These are phyloP conservation scores for Ophiothrix spiculata DNA, from an alignment of 35 echinoderm and acorn worm species.

Conservation along the genomic window DNA sequence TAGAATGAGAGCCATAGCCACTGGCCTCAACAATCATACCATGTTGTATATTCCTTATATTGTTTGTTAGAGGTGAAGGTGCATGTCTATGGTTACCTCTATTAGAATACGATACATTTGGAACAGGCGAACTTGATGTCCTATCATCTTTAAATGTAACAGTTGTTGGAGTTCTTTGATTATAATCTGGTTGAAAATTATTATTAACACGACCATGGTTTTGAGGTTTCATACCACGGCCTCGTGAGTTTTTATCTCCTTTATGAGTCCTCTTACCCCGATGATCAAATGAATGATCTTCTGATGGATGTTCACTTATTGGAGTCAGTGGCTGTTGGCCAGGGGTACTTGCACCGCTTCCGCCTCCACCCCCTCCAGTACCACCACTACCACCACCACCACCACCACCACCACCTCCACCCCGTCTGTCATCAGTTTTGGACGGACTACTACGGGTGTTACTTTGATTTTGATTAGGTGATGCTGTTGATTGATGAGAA, in stretches of 20 bases:
- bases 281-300: slow-evolving; percentile 2
- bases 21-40: background rate
- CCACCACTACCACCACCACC: background rate
- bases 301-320: slow-evolving; percentile 38
- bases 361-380: background rate
- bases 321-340: slow-evolving; percentile 6
- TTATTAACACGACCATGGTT: background rate
- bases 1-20: slow-evolving; percentile 12
- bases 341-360: background rate
- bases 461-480: background rate
- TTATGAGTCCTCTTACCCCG: slow-evolving; percentile 3
- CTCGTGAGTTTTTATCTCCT: background rate
- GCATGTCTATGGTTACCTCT: background rate
- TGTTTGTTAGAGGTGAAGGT: background rate
- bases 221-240: background rate
- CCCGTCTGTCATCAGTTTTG: background rate
- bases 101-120: background rate
- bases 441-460: background rate
- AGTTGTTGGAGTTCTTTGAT: background rate
- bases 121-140: background rate
- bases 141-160: slow-evolving; percentile 9
- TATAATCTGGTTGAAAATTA: background rate
- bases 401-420: background rate
- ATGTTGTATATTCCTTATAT: background rate
- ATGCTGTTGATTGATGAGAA: background rate